A percentile compares a stretch with the other conserved stretches of the same genome.
phyloP scores from a whole-genome alignment of 2,797 vertebrate species.

The Notolabrus celidotus region DNA sequence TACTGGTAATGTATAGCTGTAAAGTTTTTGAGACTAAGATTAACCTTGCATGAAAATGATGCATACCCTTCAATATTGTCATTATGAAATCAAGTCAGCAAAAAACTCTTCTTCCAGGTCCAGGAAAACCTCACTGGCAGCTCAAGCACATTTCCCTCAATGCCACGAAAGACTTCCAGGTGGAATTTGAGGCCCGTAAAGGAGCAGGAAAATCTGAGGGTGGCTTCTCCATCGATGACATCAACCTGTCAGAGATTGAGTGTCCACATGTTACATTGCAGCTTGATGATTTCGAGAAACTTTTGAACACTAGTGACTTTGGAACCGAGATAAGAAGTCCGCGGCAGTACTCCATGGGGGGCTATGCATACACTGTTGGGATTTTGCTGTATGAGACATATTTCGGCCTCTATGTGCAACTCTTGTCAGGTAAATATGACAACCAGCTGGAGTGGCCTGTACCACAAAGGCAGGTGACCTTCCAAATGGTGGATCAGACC shows the following conservation, averaged over 20 bases:
- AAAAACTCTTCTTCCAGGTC: slow-evolving; percentile 33
- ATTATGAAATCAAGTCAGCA: not conserved
- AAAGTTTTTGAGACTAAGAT: not conserved
- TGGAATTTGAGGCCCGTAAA: slow-evolving; percentile 85
- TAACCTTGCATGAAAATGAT: not conserved
- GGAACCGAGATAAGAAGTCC: slow-evolving; percentile 75
- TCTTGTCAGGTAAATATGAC: slow-evolving; percentile 87
- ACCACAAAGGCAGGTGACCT: slow-evolving; percentile 84
- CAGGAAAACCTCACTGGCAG: slow-evolving; percentile 81
- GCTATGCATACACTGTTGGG: slow-evolving; percentile 86
- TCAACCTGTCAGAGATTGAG: slow-evolving; percentile 88
- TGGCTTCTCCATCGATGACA: slow-evolving; percentile 91
- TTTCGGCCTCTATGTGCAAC: slow-evolving; percentile 76
- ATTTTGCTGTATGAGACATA: accelerated
- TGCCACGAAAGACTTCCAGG: slow-evolving; percentile 79
- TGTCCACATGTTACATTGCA: slow-evolving; percentile 88
- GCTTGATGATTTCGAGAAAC: slow-evolving; percentile 81
- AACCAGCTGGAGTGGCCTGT: slow-evolving; percentile 87
- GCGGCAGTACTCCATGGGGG: slow-evolving; percentile 84
- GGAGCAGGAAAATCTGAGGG: slow-evolving; percentile 81
- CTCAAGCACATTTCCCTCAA: slow-evolving; percentile 83
- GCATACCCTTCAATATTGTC: not conserved
- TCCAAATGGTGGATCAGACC: slow-evolving; percentile 88
- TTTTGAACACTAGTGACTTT: slow-evolving; percentile 43
- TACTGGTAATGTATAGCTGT: slow-evolving; percentile 42